phyloP scores from a whole-genome alignment of 2,888 invertebrate genomes.

The Bellardia pandia region DNA sequence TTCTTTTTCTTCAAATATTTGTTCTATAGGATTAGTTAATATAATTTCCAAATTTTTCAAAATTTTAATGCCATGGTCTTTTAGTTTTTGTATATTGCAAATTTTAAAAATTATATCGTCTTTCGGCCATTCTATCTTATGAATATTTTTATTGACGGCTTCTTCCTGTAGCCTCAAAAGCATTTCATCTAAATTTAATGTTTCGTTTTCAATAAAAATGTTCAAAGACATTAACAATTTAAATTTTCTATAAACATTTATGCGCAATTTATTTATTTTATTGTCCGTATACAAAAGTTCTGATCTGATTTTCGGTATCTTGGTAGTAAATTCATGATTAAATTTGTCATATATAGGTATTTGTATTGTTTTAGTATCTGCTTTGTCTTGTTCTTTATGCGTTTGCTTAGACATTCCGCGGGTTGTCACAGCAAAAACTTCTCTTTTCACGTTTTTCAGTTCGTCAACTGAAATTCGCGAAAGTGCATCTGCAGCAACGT shows the following conservation, averaged over 20 bases:
- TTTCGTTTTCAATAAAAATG: conserved; percentile 18
- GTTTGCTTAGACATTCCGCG: conserved; percentile 28
- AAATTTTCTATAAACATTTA: conserved; percentile 50
- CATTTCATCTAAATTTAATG: conserved; percentile 21
- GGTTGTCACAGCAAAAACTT: conserved; percentile 33
- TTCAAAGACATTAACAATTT: conserved; percentile 12
- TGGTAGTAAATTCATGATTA: conserved; percentile 14
- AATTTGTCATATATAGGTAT: conserved; percentile 29
- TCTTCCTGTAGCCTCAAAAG: conserved; percentile 4
- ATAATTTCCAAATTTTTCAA: conserved; percentile 16
- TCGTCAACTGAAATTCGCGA: conserved; percentile 61
- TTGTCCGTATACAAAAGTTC: conserved; percentile 1
- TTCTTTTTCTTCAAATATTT: conserved; percentile 15
- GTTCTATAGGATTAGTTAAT: conserved; percentile 1
- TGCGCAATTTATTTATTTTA: neutral
- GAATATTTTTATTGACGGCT: conserved; percentile 6
- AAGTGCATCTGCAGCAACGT: conserved; percentile 70
- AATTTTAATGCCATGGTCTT: neutral
- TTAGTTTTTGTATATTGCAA: conserved; percentile 1
- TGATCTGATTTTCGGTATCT: conserved; percentile 42
- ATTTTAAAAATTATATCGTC: conserved; percentile 11
- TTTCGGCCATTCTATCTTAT: conserved; percentile 7
- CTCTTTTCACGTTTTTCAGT: conserved; percentile 17
- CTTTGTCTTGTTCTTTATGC: neutral
- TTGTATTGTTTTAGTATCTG: neutral